Percentiles rank a stretch among this genome's conserved stretches.
These are phyloP conservation scores for Oncorhynchus masou DNA, from an alignment of 2,113 vertebrate genomes.

Conservation along the genomic window DNA sequence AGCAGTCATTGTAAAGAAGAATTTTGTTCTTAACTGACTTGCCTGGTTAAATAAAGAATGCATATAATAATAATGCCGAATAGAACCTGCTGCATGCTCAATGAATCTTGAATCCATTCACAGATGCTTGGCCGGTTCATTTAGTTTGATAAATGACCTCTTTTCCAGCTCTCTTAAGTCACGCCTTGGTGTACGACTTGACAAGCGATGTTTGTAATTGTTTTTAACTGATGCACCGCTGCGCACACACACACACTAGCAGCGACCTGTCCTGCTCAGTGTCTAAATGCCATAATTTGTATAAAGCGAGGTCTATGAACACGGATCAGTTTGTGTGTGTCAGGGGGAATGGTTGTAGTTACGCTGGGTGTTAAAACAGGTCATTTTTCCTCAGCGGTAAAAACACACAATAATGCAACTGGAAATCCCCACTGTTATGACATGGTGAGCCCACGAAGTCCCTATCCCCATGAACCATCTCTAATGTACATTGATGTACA, in stretches of 20 bases:
- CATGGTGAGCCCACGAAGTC: no score
- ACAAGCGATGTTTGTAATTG: no score
- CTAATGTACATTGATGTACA: no score
- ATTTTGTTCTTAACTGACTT: no score
- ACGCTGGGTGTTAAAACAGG: no score
- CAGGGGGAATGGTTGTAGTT: not conserved
- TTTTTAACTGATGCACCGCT: not conserved
- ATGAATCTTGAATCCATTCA: not conserved
- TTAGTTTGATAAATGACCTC: no score
- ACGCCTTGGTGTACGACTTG: not conserved
- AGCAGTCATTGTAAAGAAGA: no score
- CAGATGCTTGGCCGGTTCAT: slow-evolving; percentile 4
- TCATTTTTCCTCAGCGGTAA: no score
- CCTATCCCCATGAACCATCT: no score
- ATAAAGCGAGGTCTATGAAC: not conserved
- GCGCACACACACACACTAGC: not conserved
- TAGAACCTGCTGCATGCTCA: not conserved
- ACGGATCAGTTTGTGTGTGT: not conserved
- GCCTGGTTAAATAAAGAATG: no score
- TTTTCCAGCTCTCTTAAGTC: not conserved
- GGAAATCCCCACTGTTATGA: no score
- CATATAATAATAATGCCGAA: not conserved
- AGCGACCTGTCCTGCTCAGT: not conserved
- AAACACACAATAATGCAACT: no score
- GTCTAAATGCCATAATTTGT: not conserved